Evolutionary conservation across 2,113 vertebrate species (phyloP).

Genomic region (Dromaius novaehollandiae): DNA sequence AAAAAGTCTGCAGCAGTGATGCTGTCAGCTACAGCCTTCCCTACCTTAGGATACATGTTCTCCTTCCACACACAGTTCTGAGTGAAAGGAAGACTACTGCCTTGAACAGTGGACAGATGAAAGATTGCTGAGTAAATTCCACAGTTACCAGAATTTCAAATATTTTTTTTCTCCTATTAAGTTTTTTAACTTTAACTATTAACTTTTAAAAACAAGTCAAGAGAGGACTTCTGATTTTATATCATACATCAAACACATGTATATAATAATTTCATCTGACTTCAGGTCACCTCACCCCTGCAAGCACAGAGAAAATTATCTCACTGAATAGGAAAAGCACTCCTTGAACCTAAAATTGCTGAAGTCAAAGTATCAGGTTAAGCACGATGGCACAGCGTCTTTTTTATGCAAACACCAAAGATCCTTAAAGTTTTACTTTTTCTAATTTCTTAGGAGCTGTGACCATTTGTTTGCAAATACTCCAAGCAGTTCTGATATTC

Average conservation of each 20-base stretch:
- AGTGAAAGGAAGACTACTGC: background rate
- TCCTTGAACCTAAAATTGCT: background rate
- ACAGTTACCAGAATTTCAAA: background rate
- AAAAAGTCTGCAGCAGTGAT: fast-evolving
- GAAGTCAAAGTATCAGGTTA: background rate
- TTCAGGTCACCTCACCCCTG: background rate
- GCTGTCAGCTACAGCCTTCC: background rate
- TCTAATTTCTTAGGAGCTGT: background rate
- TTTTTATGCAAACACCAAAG: background rate
- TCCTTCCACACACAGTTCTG: background rate
- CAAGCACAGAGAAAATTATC: background rate
- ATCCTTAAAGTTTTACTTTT: background rate
- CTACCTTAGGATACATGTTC: background rate
- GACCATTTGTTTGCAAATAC: background rate
- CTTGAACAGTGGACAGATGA: background rate
- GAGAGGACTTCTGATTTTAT: background rate
- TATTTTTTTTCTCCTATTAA: background rate
- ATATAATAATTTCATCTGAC: background rate
- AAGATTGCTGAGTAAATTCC: background rate
- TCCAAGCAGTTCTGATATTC: background rate
- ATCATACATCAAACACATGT: background rate
- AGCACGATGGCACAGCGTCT: background rate
- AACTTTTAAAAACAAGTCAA: background rate
- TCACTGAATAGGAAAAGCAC: background rate
- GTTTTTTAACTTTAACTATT: background rate